Conservation (phyloP, 1,140 invertebrate genomes). For the Cydia pomonella region DNA sequence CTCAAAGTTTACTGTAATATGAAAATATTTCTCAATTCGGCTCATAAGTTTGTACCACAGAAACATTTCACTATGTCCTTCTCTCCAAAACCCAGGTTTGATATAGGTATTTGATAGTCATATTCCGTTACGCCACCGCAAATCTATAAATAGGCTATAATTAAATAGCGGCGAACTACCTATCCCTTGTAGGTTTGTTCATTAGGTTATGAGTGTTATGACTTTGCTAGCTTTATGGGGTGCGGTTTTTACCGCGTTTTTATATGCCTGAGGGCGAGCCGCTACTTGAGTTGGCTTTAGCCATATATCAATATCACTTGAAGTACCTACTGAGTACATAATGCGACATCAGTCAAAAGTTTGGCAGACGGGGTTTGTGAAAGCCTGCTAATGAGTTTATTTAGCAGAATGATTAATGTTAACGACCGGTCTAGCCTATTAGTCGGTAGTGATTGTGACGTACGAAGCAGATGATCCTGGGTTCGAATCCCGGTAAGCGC, state of each 20-base stretch:
- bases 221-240: slow-evolving; percentile 23
- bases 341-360: slow-evolving; percentile 26
- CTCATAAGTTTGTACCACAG: too few species aligned
- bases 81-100: too few species aligned
- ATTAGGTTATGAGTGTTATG: slow-evolving; percentile 28
- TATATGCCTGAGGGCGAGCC: slow-evolving; percentile 24
- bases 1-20: too few species aligned
- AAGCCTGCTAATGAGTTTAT: not conserved
- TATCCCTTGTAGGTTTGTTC: not conserved
- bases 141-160: slow-evolving; percentile 8
- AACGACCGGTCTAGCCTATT: too few species aligned
- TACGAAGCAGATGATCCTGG: too few species aligned
- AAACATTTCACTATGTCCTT: too few species aligned
- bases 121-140: not conserved
- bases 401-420: slow-evolving; percentile 15
- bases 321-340: not conserved
- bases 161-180: not conserved
- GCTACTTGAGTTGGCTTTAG: slow-evolving; percentile 10
- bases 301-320: slow-evolving; percentile 2
- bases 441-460: too few species aligned
- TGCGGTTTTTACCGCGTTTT: slow-evolving; percentile 28
- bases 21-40: too few species aligned
- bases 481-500: too few species aligned
- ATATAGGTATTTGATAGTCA: too few species aligned
- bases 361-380: slow-evolving; percentile 8